A percentile compares a stretch with the other conserved stretches of the same genome.
Conservation (phyloP, 2,113 vertebrate genomes). For the Macquaria australasica region DNA sequence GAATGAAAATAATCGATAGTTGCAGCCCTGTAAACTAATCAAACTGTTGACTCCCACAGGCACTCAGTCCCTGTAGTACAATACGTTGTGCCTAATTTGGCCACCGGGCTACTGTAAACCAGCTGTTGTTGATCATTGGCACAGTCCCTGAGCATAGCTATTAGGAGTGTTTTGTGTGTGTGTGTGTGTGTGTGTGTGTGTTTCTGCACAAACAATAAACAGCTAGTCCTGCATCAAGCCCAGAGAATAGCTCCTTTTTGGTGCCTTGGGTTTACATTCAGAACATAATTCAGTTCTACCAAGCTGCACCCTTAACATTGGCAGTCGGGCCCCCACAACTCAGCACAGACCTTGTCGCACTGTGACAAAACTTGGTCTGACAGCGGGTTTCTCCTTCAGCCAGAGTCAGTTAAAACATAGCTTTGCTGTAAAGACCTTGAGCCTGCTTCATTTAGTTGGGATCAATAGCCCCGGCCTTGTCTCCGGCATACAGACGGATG, state of each 20-base stretch:
- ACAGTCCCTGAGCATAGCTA: background rate
- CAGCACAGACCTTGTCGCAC: slow-evolving; percentile 8
- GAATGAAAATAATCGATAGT: background rate
- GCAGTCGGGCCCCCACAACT: background rate
- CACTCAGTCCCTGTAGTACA: background rate
- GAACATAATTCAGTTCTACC: background rate
- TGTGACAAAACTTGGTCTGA: slow-evolving; percentile 24
- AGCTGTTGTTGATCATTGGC: slow-evolving; percentile 18
- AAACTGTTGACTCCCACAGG: background rate
- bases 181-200: background rate
- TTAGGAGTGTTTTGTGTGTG: background rate
- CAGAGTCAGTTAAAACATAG: slow-evolving; percentile 19
- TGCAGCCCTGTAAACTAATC: background rate
- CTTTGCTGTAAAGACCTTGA: slow-evolving; percentile 43
- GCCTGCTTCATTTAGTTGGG: slow-evolving; percentile 14
- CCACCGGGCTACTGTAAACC: background rate
- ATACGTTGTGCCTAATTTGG: background rate
- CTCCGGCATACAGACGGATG: background rate
- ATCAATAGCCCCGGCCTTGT: slow-evolving; percentile 44
- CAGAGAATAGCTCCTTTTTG: background rate
- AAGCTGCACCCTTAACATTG: slow-evolving; percentile 18
- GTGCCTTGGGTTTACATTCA: slow-evolving; percentile 3
- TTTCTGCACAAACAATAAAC: background rate
- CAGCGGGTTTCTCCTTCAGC: slow-evolving; percentile 24
- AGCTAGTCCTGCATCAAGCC: background rate